A percentile compares a stretch with the other conserved stretches of the same genome.
Evolutionary conservation across 2,888 invertebrate species (phyloP).

Genomic region (Bruchidius siliquastri): DNA sequence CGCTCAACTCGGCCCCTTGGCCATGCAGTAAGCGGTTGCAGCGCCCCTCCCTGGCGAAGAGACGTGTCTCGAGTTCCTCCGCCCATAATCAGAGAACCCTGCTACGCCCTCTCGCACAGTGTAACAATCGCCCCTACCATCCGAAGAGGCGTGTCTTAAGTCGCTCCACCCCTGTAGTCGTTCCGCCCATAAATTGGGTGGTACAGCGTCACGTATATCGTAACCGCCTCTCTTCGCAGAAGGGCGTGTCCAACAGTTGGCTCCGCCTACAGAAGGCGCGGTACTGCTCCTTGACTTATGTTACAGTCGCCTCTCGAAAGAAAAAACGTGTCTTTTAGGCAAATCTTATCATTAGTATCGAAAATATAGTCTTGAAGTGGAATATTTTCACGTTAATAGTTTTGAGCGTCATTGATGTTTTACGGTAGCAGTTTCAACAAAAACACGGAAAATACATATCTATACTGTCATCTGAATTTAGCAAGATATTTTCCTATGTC

Average conservation of each 20-base stretch:
- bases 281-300: background rate
- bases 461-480: too few relatives aligned
- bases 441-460: too few relatives aligned
- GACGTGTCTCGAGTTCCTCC: background rate
- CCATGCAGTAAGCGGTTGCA: constrained; percentile 56
- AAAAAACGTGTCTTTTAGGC: background rate
- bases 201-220: too few relatives aligned
- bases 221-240: background rate
- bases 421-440: too few relatives aligned
- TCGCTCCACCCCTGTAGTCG: background rate
- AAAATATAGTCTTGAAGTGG: too few relatives aligned
- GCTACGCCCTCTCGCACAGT: background rate
- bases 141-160: background rate
- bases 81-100: background rate
- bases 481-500: too few relatives aligned
- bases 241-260: background rate
- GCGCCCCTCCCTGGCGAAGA: background rate
- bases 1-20: constrained; percentile 41
- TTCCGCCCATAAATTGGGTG: background rate
- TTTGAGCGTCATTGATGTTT: too few relatives aligned
- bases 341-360: too few relatives aligned
- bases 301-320: background rate
- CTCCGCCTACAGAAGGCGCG: background rate
- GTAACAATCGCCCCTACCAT: too few relatives aligned
- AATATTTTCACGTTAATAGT: too few relatives aligned